Conservation (phyloP, 1,140 invertebrate genomes). For the Drosophila jambulina region DNA sequence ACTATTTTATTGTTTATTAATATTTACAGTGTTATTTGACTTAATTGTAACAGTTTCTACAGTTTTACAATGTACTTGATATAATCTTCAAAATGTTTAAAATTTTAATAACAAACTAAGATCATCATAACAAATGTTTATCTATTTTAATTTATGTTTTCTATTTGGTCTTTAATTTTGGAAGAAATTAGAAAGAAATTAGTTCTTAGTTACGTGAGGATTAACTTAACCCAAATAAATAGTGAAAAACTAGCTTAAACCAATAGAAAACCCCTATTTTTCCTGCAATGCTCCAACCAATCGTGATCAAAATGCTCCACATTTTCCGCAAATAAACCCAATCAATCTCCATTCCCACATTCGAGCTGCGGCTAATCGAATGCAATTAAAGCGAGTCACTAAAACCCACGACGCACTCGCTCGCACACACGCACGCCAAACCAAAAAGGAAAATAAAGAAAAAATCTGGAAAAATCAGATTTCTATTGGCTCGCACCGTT, state of each 20-base stretch:
- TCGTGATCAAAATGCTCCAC: constrained; percentile 33
- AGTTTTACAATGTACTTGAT: neutral
- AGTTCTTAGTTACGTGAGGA: neutral
- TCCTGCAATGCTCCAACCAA: neutral
- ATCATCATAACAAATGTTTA: no score
- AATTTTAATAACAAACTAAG: no score
- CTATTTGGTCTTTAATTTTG: neutral
- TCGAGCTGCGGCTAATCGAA: constrained; percentile 40
- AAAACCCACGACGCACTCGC: constrained; percentile 8
- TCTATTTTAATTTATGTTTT: neutral
- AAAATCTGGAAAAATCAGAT: constrained; percentile 34
- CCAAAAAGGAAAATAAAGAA: neutral
- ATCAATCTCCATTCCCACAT: constrained; percentile 12
- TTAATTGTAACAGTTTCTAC: neutral
- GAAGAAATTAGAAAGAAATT: no score
- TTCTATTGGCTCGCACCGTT: constrained; percentile 55
- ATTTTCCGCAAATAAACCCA: constrained; percentile 16
- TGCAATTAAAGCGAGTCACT: constrained; percentile 49
- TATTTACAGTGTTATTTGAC: no score
- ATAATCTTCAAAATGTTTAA: neutral
- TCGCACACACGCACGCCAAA: constrained; percentile 21
- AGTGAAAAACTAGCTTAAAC: neutral
- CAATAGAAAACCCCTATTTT: neutral
- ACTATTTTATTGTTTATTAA: no score
- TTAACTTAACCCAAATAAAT: neutral